Evolutionary conservation across 53 echinoderm and acorn worm species (phyloP), one percentile per base, ranked within the genome.

Genomic region (Echinometra lucunter): DNA sequence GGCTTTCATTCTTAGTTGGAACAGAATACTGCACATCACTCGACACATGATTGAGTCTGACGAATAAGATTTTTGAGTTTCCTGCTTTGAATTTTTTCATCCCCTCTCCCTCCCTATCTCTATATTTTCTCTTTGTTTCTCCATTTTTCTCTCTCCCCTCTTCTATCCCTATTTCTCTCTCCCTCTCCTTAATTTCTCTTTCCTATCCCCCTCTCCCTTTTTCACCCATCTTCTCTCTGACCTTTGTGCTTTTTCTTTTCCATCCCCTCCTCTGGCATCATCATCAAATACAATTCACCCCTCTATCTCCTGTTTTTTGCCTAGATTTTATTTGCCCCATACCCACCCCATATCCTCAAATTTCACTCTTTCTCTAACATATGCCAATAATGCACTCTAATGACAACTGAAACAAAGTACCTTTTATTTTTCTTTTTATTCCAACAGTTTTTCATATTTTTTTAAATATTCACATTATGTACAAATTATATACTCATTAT

Each of bases 391-490:
- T 21, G 21, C 49, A 55, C 7, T 55, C 17, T 15, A 28, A 30
- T 9, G 32, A 88, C 56, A 82, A n/a, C n/a, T 10, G 42, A 82
- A 27, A 49, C 30, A 12, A 49, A 16, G 56, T 49, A 55, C 34
- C n/a, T 55, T 56, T 88, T 56, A 28, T 49, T 55, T 25, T 15
- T 90, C 35, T 57, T 90, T 90, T 90, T 90, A 90, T 90, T 90
- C 45, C 90, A 90, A 90, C 90, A 90, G 40, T 88, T 88, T 88
- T 57, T 88, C 57, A 55, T 57, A 90, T 90, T 90, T 90, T 89
- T 90, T 57, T 90, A 90, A 90, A 90, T 90, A 90, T 90, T 90
- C 90, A 90, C 90, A 90, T 90, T 90, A 90, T 90, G 90, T 90
- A 90, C 90, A 90, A 37, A 90, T 9, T 90, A 90, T 90, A 90